Base-by-base conservation (phyloP, 2,888 invertebrate genomes). In the Diadegma fenestrale region DNA sequence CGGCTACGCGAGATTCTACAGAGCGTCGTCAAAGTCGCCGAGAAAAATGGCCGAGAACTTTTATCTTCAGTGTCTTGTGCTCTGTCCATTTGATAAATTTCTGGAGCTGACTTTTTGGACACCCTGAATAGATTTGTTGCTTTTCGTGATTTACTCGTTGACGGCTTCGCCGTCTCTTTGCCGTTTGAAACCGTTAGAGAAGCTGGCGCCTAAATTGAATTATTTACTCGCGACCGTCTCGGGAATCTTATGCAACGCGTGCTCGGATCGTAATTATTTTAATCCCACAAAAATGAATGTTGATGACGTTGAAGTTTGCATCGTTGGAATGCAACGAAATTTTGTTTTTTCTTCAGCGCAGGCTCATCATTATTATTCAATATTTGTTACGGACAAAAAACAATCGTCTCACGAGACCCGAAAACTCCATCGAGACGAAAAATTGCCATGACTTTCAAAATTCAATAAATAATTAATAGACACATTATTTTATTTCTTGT, bases 101-200 rank as follows among this genome's bases (percentile, higher is more conserved):
- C 26, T 1, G 4, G 26, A 26, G 26, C 5, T 58, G 26, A 58
- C 58, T 58, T 58, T 58, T 58, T 1, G 58, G 58, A 58, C 58
- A 54, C 54, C 54, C 54, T 1, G 5, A 26, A 26, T 58, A 51
- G 0, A 58, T 1, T 22, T 26, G 4, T 58, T 26, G 5, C 14
- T 14, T 26, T 12, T 26, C 6, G 58, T 58, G 26, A 58, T 58
- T 5, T 14, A 58, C 26, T 26, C 14, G 58, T 58, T 58, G 58
- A 58, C 58, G 69, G n/a, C 19, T 71, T 33, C 48, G 26, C n/a
- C 48, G 33, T 51, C 69, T 41, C n/a, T 14, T 12, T 37, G 63
- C 26, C 63, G 37, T 64, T 64, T 19, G n/a, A 37, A 37, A 37
- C 63, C 63, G 63, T 64, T 64, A 37, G 37, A 37, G 37, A 37